A percentile compares a stretch with the other conserved stretches of the same genome.
phyloP scores from a whole-genome alignment of 37 sponge, comb jelly and placozoan genomes.

The Halichondria panicea region DNA sequence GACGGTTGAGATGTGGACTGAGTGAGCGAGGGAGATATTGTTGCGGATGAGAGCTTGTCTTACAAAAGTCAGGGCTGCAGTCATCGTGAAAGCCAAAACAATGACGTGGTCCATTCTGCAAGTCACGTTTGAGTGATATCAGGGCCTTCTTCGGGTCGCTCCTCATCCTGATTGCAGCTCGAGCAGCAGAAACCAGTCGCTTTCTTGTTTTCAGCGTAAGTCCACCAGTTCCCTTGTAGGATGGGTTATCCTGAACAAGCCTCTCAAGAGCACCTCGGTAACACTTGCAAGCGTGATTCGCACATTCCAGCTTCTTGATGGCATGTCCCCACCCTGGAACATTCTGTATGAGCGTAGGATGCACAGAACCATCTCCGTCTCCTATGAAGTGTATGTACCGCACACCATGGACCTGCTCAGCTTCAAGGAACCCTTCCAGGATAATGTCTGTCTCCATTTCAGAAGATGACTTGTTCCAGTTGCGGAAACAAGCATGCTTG shows the following conservation, averaged over 20 bases:
- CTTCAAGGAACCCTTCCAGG: conserved; percentile 40
- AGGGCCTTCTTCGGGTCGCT: conserved; percentile 36
- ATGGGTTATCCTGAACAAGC: conserved; percentile 41
- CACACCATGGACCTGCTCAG: conserved; percentile 40
- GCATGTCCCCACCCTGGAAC: conserved; percentile 25
- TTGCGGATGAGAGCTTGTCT: no score
- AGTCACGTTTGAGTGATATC: neutral
- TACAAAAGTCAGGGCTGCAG: conserved; percentile 42
- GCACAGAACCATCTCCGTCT: conserved; percentile 46
- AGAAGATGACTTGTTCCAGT: conserved; percentile 35
- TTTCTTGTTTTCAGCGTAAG: conserved; percentile 26
- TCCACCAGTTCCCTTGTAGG: conserved; percentile 31
- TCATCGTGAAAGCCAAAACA: conserved; percentile 35
- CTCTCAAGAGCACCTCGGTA: conserved; percentile 38
- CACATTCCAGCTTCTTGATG: conserved; percentile 57
- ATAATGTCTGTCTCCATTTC: conserved; percentile 57
- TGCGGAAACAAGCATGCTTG: conserved; percentile 19
- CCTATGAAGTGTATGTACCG: conserved; percentile 27
- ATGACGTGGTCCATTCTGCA: conserved; percentile 38
- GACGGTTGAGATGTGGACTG: no score
- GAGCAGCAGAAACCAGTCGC: conserved; percentile 26
- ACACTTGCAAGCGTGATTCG: conserved; percentile 55
- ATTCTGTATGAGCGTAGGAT: conserved; percentile 22
- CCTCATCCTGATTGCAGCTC: conserved; percentile 36
- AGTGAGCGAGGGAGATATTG: no score